Conservation (phyloP, 2,113 vertebrate genomes). For the Limnothrissa miodon region DNA sequence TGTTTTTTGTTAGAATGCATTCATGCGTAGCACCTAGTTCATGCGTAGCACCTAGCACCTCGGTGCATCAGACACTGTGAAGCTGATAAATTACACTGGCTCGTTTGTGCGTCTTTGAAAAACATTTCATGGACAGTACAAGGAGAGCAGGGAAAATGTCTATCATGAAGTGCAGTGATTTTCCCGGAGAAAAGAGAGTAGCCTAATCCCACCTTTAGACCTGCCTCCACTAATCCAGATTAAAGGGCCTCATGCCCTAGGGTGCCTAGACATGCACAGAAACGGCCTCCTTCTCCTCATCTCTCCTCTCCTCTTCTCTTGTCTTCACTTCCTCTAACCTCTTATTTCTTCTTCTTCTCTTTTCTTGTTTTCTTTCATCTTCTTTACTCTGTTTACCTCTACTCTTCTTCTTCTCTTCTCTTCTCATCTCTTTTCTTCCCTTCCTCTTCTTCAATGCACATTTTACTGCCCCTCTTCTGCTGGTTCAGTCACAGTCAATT, state of each 20-base stretch:
- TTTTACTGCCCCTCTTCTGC: neutral
- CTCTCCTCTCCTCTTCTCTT: neutral
- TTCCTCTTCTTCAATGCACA: neutral
- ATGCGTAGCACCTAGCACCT: neutral
- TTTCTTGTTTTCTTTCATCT: neutral
- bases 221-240: slow-evolving; percentile 47
- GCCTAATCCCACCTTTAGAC: slow-evolving; percentile 43
- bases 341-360: neutral
- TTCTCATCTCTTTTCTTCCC: neutral
- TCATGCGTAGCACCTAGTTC: no score
- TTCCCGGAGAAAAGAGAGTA: slow-evolving; percentile 19
- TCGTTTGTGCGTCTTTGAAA: neutral
- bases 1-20: neutral
- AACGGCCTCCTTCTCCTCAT: neutral
- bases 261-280: slow-evolving; percentile 31
- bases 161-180: slow-evolving; percentile 18
- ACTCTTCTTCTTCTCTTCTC: neutral
- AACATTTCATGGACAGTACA: neutral
- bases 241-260: slow-evolving; percentile 41
- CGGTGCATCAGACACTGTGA: neutral
- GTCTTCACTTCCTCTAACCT: neutral
- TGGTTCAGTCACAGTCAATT: no score
- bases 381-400: neutral
- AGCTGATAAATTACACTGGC: neutral
- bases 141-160: slow-evolving; percentile 9